Evolutionary conservation across 2,888 invertebrate genomes (phyloP), one percentile per base, ranked within the genome.

Genomic region (Stenodema calcarata): DNA sequence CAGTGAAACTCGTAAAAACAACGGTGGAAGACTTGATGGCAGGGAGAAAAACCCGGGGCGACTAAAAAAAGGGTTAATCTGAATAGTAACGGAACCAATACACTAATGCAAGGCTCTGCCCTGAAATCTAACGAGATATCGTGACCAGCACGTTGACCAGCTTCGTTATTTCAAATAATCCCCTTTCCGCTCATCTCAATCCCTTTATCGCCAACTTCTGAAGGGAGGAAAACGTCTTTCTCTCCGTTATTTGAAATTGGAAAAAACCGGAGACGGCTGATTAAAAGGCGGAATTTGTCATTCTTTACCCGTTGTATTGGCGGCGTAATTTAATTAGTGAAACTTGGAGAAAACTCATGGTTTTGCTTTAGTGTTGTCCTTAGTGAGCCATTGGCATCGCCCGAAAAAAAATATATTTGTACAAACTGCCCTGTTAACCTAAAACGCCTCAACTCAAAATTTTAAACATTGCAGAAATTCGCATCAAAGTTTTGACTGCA

Each of bases 11-110:
- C 62, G 62, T 62, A 27, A 27, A 62, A 62, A 23, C 62, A 6
- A 27, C 18, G 62, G 23, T 62, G 62, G 18, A 62, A 11, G 27
- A 23, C 62, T 62, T 23, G 27, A 62, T 62, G 27, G 18, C 23
- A 12, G 9, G 23, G 62, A 35, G 23, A 62, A 23, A 62, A 62
- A 62, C 4, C 7, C 4, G 23, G 23, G 35, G 23, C 9, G 11
- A n/a, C n/a, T n/a, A n/a, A n/a, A n/a, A 73, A 73, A 73, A 18
- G 35, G 35, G 73, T 73, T 73, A 73, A 73, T 73, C 73, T 73
- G 35, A 73, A 73, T 73, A 73, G 41, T 30, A 73, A 73, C 30
- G 73, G 73, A 73, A 73, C 73, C 73, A 73, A 73, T 73, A 73
- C 18, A 73, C 30, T 73, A 73, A 73, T 73, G 73, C 18, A 73